phyloP scores from a whole-genome alignment of 2,888 invertebrate genomes.

The Mimumesa dahlbomi region DNA sequence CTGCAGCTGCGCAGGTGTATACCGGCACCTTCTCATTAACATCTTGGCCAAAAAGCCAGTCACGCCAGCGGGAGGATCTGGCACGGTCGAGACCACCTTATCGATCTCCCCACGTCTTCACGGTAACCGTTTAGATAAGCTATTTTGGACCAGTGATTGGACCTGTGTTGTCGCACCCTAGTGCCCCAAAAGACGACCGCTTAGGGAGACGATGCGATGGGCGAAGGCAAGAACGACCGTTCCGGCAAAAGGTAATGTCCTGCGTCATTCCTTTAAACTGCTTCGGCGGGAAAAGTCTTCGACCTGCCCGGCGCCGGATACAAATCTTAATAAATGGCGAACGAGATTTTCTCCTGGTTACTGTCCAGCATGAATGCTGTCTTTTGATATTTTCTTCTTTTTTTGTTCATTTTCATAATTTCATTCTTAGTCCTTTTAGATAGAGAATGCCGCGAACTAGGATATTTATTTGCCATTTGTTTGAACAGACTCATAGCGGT shows the following conservation, averaged over 20 bases:
- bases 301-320: no score
- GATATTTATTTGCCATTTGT: neutral
- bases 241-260: slow-evolving; percentile 73
- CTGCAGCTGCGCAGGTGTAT: slow-evolving; percentile 76
- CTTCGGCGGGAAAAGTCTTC: slow-evolving; percentile 39
- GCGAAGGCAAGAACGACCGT: slow-evolving; percentile 75
- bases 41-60: slow-evolving; percentile 71
- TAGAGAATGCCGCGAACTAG: no score
- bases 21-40: slow-evolving; percentile 72
- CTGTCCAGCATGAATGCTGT: no score
- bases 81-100: slow-evolving; percentile 50
- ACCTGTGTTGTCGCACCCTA: slow-evolving; percentile 3
- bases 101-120: slow-evolving; percentile 16
- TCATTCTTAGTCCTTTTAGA: no score
- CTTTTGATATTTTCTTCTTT: no score
- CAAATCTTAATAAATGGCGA: no score
- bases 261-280: slow-evolving; percentile 1
- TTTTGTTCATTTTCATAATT: no score
- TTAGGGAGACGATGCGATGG: slow-evolving; percentile 76
- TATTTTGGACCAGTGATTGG: neutral
- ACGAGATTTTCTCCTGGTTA: no score
- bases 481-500: no score
- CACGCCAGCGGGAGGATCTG: slow-evolving; percentile 65
- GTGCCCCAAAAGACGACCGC: slow-evolving; percentile 28
- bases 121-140: neutral